These are phyloP conservation scores for Drosophila kurseongensis DNA, from an alignment of 1,140 invertebrate species.

Conservation along the genomic window DNA sequence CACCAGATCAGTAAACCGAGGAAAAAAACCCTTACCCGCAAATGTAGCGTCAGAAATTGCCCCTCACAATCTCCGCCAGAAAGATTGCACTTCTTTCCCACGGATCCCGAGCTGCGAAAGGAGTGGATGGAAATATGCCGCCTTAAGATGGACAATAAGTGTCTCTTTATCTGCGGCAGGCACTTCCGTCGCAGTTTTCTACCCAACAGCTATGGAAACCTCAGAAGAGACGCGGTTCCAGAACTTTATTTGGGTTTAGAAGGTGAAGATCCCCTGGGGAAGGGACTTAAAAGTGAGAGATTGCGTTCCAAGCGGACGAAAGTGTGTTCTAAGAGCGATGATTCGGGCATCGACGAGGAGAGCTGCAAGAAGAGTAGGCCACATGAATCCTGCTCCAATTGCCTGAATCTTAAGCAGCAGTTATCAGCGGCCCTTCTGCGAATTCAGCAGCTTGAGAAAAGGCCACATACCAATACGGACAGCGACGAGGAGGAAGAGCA, in stretches of 20 bases:
- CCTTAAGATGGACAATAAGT: slow-evolving; percentile 11
- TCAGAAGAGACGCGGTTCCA: slow-evolving; percentile 14
- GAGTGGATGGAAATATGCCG: slow-evolving; percentile 20
- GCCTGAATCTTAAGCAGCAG: slow-evolving; percentile 8
- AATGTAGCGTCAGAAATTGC: slow-evolving; percentile 20
- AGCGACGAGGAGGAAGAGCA: slow-evolving; percentile 26
- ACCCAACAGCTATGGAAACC: slow-evolving; percentile 24
- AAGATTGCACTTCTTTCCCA: slow-evolving; percentile 31
- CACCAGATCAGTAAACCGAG: slow-evolving; percentile 1
- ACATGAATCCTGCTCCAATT: slow-evolving; percentile 8
- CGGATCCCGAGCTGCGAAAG: slow-evolving; percentile 15
- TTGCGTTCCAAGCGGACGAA: neutral
- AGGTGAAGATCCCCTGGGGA: slow-evolving; percentile 16
- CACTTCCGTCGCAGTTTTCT: slow-evolving; percentile 23
- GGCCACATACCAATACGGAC: neutral
- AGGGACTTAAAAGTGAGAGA: neutral
- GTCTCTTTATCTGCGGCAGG: slow-evolving; percentile 22
- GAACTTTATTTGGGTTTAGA: slow-evolving; percentile 22
- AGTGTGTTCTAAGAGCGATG: slow-evolving; percentile 10
- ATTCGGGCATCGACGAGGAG: slow-evolving; percentile 35
- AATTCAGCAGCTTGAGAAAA: slow-evolving; percentile 16
- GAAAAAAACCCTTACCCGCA: slow-evolving; percentile 11
- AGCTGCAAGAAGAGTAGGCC: slow-evolving; percentile 4
- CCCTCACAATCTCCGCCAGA: slow-evolving; percentile 9
- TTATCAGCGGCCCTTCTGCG: slow-evolving; percentile 11